Evolutionary conservation across 2,113 vertebrate species (phyloP), one percentile per base, ranked within the genome.

Genomic region (Oryzias woworae): DNA sequence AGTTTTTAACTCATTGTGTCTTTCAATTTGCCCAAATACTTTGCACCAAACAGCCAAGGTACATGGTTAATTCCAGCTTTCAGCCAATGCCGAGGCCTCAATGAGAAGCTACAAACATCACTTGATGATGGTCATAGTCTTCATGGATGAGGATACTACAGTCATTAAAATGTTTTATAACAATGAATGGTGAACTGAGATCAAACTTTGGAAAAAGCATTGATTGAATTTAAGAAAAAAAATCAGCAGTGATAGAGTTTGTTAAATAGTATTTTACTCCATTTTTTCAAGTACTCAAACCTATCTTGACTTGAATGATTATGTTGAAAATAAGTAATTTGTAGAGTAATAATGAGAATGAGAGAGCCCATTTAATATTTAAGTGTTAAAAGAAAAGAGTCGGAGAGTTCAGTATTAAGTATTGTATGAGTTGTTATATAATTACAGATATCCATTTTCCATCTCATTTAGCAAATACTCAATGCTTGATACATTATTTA

Each of bases 381-480:
- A 3, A 45, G 51, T n/a, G 18, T 12, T 52, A 42, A 67, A 62
- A 70, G 26, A 62, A 7, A 62, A 2, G 5, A 60, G 52, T 24
- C 42, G 53, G 56, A 73, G 73, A 71, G 75, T 71, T 69, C 59
- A 75, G 66, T 62, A 78, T 66, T 50, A 69, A 54, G 26, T 58
- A 45, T 46, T 58, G 22, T 64, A 63, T 58, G 26, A 65, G 4
- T 49, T 55, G 62, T 71, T 57, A 17, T 15, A 75, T 66, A 60
- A 73, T 57, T 69, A 46, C 51, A 49, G 10, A 62, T 53, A n/a
- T 59, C 51, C 3, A 57, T 53, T 78, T 76, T 77, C 61, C 52
- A 52, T 62, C 55, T 72, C 50, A 76, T 80, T 78, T 68, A 69
- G 60, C 64, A 53, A 62, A 69, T 54, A 58, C 42, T 62, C 28